A percentile compares a stretch with the other conserved stretches of the same genome.
These are phyloP conservation scores for Crotophaga sulcirostris DNA, from an alignment of 2,113 vertebrate genomes.

Conservation along the genomic window DNA sequence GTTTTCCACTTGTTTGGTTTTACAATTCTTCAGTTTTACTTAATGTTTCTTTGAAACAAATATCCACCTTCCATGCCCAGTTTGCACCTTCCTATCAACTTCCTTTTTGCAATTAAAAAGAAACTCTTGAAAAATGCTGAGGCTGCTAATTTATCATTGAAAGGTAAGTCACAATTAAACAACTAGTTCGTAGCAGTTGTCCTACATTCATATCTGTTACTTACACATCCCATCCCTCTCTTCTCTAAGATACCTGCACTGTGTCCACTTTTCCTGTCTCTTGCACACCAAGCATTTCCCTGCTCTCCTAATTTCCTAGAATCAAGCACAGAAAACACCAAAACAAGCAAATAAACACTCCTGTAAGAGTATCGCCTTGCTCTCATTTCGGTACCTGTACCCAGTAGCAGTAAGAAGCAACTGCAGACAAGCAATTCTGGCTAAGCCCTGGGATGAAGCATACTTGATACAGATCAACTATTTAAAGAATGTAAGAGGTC, in stretches of 20 bases:
- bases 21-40: not conserved
- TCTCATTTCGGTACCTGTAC: not conserved
- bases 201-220: not conserved
- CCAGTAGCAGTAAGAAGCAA: not conserved
- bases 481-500: conserved; percentile 62
- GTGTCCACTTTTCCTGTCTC: not conserved
- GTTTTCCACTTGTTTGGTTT: not conserved
- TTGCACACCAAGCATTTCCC: not conserved
- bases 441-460: conserved; percentile 59
- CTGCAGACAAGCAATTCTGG: not conserved
- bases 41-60: not conserved
- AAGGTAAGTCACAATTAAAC: not conserved
- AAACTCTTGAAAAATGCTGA: not conserved
- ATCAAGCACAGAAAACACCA: not conserved
- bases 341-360: not conserved
- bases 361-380: not conserved
- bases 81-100: not conserved
- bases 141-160: not conserved
- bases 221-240: not conserved
- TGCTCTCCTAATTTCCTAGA: not conserved
- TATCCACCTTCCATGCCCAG: not conserved
- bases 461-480: conserved; percentile 60
- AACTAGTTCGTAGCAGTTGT: not conserved
- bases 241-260: not conserved
- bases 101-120: not conserved